phyloP scores from a whole-genome alignment of 2,797 vertebrate genomes.

The Cuniculus paca region DNA sequence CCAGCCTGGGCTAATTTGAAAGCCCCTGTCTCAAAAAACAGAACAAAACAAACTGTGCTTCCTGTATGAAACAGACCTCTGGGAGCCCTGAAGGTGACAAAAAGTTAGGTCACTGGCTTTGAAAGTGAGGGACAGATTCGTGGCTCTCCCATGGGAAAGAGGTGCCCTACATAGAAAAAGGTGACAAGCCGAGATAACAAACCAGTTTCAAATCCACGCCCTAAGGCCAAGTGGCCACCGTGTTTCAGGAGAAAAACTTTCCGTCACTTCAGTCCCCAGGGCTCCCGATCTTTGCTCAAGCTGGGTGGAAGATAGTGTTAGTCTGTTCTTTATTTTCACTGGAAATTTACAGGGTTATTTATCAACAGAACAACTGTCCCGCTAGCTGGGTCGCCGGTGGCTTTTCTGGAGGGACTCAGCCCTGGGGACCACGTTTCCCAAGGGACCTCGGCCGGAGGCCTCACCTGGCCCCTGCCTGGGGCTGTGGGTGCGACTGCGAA shows the following conservation, averaged over 20 bases:
- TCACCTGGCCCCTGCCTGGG: neutral
- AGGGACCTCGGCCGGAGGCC: neutral
- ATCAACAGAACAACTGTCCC: conserved; percentile 68
- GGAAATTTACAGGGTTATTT: conserved; percentile 80
- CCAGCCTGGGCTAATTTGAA: neutral
- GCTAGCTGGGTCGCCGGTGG: neutral
- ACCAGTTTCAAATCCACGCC: conserved; percentile 16
- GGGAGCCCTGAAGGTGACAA: neutral
- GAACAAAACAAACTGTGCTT: neutral
- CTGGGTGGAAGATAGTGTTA: conserved; percentile 66
- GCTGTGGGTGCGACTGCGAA: conserved; percentile 1
- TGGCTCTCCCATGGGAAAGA: neutral
- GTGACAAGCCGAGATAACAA: neutral
- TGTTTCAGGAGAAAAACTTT: neutral
- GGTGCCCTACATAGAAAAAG: neutral
- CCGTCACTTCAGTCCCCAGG: neutral
- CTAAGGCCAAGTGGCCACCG: neutral
- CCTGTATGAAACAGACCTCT: neutral
- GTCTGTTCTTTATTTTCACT: conserved; percentile 81
- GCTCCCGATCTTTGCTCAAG: neutral
- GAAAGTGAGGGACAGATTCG: neutral
- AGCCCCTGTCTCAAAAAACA: neutral
- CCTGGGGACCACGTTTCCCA: neutral
- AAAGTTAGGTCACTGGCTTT: neutral
- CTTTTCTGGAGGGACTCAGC: conserved; percentile 40